Percentiles rank a stretch among this genome's conserved stretches.
phyloP scores from a whole-genome alignment of 2,113 vertebrate genomes.

The Mesitornis unicolor region DNA sequence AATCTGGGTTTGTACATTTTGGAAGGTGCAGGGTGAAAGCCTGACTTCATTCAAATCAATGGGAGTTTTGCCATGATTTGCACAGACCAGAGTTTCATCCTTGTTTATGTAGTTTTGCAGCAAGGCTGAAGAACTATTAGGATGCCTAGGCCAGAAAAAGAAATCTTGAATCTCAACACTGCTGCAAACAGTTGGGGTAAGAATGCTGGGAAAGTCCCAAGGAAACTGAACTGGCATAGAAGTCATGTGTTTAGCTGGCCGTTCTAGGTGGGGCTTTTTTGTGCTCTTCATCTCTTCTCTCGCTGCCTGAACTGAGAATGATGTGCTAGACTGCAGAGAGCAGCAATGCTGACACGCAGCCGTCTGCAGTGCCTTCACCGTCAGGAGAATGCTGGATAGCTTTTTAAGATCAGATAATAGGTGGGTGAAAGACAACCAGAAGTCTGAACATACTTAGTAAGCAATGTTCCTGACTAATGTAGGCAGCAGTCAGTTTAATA shows the following conservation, averaged over 20 bases:
- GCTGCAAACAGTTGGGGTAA: slow-evolving; percentile 16
- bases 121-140: slow-evolving; percentile 16
- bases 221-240: slow-evolving; percentile 16
- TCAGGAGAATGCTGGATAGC: background rate
- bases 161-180: slow-evolving; percentile 6
- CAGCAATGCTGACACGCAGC: background rate
- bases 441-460: slow-evolving; percentile 59
- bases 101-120: slow-evolving; percentile 47
- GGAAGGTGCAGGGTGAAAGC: background rate
- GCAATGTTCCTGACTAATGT: slow-evolving; percentile 52
- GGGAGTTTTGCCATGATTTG: slow-evolving; percentile 30
- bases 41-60: slow-evolving; percentile 33
- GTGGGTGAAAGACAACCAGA: slow-evolving; percentile 31
- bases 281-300: background rate
- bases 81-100: slow-evolving; percentile 30
- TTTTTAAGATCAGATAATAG: slow-evolving; percentile 59
- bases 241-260: slow-evolving; percentile 1
- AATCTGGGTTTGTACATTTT: slow-evolving; percentile 6
- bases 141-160: slow-evolving; percentile 36
- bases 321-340: slow-evolving; percentile 4
- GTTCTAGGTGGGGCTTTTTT: background rate
- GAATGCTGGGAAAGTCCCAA: slow-evolving; percentile 47
- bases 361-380: background rate
- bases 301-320: background rate
- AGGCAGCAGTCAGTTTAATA: slow-evolving; percentile 43